These are phyloP conservation scores for Acrobasis suavella DNA, from an alignment of 2,888 invertebrate species.

Conservation along the genomic window DNA sequence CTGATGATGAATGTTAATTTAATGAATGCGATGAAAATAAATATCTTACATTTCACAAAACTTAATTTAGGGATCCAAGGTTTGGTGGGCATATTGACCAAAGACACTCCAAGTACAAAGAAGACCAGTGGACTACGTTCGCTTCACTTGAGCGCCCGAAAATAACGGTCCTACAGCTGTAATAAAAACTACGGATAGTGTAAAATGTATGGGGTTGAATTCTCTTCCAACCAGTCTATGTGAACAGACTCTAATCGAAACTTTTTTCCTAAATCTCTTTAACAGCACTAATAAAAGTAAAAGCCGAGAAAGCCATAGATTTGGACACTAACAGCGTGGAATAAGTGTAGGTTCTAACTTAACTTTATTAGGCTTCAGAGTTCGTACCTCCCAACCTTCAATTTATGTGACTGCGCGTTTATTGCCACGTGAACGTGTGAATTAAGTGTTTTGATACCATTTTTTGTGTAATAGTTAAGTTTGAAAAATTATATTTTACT, in stretches of 20 bases:
- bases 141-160: too few species aligned
- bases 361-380: neutral
- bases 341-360: slow-evolving; percentile 1
- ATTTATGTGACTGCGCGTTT: neutral
- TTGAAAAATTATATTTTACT: neutral
- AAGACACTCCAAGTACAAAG: too few species aligned
- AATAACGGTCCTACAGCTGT: too few species aligned
- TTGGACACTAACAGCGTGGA: slow-evolving; percentile 1
- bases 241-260: neutral
- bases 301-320: neutral
- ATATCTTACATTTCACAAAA: too few species aligned
- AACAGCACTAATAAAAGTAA: neutral
- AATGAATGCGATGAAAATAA: too few species aligned
- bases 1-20: too few species aligned
- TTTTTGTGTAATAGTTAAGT: neutral
- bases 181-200: too few species aligned
- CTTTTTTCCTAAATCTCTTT: slow-evolving; percentile 1
- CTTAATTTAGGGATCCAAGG: too few species aligned
- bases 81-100: too few species aligned
- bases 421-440: neutral
- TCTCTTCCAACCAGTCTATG: too few species aligned
- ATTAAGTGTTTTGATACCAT: neutral
- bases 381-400: neutral
- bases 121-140: too few species aligned
- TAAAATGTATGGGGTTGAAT: too few species aligned